phyloP scores from a whole-genome alignment of 1,140 invertebrate genomes.

The Ptiloglossa arizonensis region DNA sequence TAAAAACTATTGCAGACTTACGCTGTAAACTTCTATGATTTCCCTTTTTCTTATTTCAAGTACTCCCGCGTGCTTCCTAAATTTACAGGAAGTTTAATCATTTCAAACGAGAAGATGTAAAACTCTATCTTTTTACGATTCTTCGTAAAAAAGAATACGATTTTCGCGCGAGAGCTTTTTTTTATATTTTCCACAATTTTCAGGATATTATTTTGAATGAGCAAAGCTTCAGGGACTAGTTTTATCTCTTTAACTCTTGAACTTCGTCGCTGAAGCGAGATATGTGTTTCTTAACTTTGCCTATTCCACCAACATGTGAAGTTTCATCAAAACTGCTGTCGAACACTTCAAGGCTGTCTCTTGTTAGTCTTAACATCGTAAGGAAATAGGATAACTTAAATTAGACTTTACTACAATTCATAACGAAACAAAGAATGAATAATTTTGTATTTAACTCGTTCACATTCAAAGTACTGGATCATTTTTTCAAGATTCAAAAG shows the following conservation, averaged over 20 bases:
- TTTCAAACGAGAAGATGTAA: no score
- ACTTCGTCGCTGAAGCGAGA: neutral
- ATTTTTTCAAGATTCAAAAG: no score
- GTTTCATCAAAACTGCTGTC: constrained; percentile 8
- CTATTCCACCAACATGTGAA: neutral
- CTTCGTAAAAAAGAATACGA: no score
- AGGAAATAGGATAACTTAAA: neutral
- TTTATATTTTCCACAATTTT: neutral
- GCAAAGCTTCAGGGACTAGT: neutral
- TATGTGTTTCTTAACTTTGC: constrained; percentile 13
- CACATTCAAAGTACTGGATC: no score
- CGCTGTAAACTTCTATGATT: no score
- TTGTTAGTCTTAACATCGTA: neutral
- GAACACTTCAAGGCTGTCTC: neutral
- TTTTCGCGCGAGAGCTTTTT: no score
- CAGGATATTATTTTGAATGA: neutral
- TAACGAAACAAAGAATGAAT: neutral
- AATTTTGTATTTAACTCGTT: no score
- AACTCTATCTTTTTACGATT: no score
- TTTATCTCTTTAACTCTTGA: constrained; percentile 1
- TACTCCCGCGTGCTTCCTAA: no score
- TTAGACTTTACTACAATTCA: neutral
- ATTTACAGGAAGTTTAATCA: no score
- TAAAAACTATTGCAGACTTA: no score
- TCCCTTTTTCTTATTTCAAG: no score